Percentiles rank a stretch among this genome's conserved stretches.
These are phyloP conservation scores for Isaurus tuberculatus DNA, from an alignment of 92 coral and sea anemone species.

Conservation along the genomic window DNA sequence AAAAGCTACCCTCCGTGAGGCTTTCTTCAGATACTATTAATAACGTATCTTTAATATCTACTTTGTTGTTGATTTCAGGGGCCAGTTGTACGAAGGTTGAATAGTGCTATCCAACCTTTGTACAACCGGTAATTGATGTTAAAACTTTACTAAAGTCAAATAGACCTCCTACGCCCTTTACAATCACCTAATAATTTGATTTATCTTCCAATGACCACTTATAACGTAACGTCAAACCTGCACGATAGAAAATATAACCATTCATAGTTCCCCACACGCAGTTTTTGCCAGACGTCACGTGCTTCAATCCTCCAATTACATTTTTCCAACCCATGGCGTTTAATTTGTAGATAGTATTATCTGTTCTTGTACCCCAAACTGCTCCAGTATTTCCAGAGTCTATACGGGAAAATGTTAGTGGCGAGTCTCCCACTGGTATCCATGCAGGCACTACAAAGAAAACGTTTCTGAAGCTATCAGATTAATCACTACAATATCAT, in stretches of 20 bases:
- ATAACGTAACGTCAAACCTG: neutral
- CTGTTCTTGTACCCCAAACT: neutral
- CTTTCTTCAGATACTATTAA: too few species aligned
- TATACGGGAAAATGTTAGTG: neutral
- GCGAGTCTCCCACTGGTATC: neutral
- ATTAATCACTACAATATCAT: too few species aligned
- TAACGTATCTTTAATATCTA: too few species aligned
- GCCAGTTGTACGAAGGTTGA: too few species aligned
- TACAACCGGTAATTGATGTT: too few species aligned
- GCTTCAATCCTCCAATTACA: neutral
- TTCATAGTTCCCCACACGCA: neutral
- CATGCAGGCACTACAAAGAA: neutral
- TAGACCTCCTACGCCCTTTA: too few species aligned
- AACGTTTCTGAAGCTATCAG: neutral
- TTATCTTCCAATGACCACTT: neutral
- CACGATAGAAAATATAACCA: neutral
- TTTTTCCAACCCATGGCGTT: neutral
- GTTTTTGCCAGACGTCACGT: slow-evolving; percentile 1
- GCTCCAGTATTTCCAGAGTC: neutral
- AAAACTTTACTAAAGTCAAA: too few species aligned
- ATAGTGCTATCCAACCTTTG: too few species aligned
- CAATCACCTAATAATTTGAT: too few species aligned
- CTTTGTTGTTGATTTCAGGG: too few species aligned
- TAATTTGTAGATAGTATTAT: neutral
- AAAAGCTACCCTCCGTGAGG: too few species aligned